Evolutionary conservation across 2,113 vertebrate genomes (phyloP).

Genomic region (Grallaria varia): DNA sequence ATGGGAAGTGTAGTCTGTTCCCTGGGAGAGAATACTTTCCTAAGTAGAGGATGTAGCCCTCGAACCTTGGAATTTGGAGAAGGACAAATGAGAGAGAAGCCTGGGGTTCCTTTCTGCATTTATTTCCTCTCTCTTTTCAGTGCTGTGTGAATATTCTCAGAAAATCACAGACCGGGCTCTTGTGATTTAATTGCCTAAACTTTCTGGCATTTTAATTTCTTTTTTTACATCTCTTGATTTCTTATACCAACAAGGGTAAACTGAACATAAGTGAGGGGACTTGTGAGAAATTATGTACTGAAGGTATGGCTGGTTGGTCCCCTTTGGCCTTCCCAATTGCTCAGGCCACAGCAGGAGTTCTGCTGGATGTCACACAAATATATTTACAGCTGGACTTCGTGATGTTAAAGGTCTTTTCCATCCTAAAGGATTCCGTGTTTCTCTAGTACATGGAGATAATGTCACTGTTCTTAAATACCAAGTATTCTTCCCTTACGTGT

Average conservation of each 20-base stretch:
- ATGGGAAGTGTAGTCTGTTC: neutral
- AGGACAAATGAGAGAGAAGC: neutral
- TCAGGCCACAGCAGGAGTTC: neutral
- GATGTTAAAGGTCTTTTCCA: neutral
- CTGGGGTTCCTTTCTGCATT: neutral
- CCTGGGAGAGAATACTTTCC: neutral
- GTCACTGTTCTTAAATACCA: neutral
- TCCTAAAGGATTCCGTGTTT: neutral
- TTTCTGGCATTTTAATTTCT: neutral
- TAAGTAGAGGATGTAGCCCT: neutral
- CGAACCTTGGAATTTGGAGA: neutral
- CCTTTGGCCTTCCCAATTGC: neutral
- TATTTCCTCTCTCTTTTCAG: neutral
- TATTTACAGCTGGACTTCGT: neutral
- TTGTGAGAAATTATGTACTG: neutral
- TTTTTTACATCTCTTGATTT: neutral
- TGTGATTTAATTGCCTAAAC: neutral
- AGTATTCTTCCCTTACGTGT: neutral
- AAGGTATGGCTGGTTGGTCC: neutral
- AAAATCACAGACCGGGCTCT: neutral
- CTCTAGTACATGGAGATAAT: neutral
- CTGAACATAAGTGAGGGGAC: neutral
- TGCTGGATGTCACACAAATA: neutral
- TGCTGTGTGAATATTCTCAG: neutral
- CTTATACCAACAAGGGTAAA: neutral